Conservation (phyloP, 2,113 vertebrate genomes). For the Etheostoma spectabile region DNA sequence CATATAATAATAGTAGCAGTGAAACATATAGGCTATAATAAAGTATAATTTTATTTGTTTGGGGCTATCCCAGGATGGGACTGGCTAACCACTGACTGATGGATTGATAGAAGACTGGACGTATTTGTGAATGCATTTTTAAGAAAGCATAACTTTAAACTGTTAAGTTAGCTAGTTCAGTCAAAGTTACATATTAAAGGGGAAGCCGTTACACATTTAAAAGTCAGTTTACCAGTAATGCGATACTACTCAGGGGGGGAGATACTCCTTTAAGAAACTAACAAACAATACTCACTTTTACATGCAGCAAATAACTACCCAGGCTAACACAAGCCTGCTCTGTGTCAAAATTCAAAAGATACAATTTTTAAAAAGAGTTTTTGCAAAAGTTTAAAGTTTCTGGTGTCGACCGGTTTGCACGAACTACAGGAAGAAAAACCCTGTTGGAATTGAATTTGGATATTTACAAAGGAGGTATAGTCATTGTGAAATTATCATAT, state of each 20-base stretch:
- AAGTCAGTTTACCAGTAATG: not conserved
- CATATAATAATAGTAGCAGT: no score
- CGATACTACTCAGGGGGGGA: not conserved
- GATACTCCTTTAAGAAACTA: not conserved
- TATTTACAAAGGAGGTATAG: not conserved
- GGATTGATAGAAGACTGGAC: not conserved
- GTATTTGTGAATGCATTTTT: no score
- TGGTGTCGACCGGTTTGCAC: not conserved
- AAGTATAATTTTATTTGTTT: not conserved
- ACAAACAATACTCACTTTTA: not conserved
- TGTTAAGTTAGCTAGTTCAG: not conserved
- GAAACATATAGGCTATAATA: not conserved
- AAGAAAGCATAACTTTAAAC: no score
- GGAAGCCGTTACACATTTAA: not conserved
- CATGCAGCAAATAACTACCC: not conserved
- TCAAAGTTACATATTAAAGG: not conserved
- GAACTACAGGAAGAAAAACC: not conserved
- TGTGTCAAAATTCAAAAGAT: not conserved
- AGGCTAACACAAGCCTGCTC: not conserved
- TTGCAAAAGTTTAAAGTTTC: not conserved
- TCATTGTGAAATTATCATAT: not conserved
- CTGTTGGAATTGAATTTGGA: no score
- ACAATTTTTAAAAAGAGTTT: not conserved
- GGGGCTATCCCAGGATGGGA: not conserved
- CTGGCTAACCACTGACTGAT: not conserved